These are phyloP conservation scores for Cinclus mexicanus DNA, from an alignment of 2,113 vertebrate species.

Conservation along the genomic window DNA sequence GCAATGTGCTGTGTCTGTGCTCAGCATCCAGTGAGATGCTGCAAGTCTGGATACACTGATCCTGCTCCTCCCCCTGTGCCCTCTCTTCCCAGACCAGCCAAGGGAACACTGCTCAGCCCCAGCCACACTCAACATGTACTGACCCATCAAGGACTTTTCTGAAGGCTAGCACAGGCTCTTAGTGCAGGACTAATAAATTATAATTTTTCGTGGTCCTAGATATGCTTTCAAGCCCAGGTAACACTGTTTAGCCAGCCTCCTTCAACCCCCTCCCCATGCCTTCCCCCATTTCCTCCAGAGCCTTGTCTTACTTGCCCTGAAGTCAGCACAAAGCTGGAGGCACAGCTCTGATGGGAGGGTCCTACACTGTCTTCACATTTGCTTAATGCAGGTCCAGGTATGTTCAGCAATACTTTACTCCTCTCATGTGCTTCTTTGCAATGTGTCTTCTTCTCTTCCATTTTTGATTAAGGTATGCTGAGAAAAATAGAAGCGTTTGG, in stretches of 20 bases:
- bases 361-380: not conserved
- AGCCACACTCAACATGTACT: accelerated
- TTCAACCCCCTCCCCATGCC: not conserved
- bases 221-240: not conserved
- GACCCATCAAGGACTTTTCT: not conserved
- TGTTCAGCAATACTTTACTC: not conserved
- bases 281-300: not conserved
- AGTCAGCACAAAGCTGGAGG: not conserved
- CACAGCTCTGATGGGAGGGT: not conserved
- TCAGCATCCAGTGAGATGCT: not conserved
- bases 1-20: not conserved
- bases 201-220: not conserved
- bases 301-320: not conserved
- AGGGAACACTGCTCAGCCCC: not conserved
- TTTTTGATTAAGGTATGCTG: slow-evolving; percentile 2
- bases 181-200: not conserved
- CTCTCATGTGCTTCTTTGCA: not conserved
- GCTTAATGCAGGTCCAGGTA: not conserved
- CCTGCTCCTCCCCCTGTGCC: not conserved
- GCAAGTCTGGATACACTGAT: not conserved
- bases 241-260: not conserved
- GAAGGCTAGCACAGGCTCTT: not conserved
- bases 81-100: not conserved
- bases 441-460: not conserved
- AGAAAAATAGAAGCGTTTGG: not conserved